Evolutionary conservation across 2,888 invertebrate species (phyloP).

Genomic region (Monochamus alternatus): DNA sequence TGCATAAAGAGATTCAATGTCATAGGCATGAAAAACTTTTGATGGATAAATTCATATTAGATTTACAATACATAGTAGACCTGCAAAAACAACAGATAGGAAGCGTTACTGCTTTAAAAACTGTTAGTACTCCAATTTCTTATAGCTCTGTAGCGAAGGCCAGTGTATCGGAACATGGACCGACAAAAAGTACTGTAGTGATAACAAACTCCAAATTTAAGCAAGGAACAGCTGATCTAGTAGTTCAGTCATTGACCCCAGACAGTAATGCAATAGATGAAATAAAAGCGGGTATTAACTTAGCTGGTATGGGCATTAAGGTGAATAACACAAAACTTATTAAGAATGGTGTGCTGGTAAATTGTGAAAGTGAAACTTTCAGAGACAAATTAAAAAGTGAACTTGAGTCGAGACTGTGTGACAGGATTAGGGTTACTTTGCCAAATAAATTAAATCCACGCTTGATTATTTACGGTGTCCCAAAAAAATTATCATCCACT

Average conservation of each 20-base stretch:
- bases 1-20: too few relatives aligned
- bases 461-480: conserved; percentile 4
- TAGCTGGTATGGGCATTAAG: background rate
- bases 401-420: background rate
- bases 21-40: too few relatives aligned
- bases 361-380: background rate
- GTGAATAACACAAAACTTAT: conserved; percentile 7
- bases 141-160: too few relatives aligned
- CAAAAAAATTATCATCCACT: background rate
- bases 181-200: too few relatives aligned
- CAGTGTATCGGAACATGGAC: too few relatives aligned
- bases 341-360: background rate
- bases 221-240: conserved; percentile 3
- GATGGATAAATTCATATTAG: too few relatives aligned
- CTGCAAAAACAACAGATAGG: too few relatives aligned
- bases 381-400: conserved; percentile 14
- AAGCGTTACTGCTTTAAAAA: too few relatives aligned
- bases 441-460: conserved; percentile 3
- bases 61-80: too few relatives aligned
- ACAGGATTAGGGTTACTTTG: background rate
- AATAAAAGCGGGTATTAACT: conserved; percentile 1
- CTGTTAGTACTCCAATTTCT: too few relatives aligned
- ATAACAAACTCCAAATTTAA: background rate
- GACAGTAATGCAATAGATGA: background rate
- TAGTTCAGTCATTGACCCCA: conserved; percentile 2